These are phyloP conservation scores for Labroides dimidiatus DNA, from an alignment of 2,797 vertebrate genomes.

Conservation along the genomic window DNA sequence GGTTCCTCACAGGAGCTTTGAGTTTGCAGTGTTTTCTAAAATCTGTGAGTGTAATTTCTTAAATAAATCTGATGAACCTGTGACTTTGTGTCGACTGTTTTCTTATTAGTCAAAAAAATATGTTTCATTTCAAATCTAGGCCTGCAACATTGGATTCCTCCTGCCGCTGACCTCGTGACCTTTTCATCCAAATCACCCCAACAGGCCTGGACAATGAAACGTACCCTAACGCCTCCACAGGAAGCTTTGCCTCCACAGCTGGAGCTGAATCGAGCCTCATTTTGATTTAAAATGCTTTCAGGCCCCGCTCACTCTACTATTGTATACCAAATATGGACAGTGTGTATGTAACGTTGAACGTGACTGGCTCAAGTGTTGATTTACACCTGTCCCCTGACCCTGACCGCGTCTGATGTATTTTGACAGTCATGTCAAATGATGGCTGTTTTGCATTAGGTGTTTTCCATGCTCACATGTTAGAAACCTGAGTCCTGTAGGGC, in stretches of 20 bases:
- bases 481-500: conserved; percentile 1
- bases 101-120: conserved; percentile 1
- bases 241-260: conserved; percentile 32
- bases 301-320: conserved; percentile 36
- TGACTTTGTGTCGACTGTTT: too few species aligned
- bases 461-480: conserved; percentile 25
- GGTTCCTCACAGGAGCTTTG: too few species aligned
- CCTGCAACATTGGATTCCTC: not conserved
- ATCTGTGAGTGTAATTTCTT: too few species aligned
- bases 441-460: conserved; percentile 28
- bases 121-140: not conserved
- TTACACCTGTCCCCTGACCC: conserved; percentile 10
- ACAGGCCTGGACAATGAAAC: conserved; percentile 45
- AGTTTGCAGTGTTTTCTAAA: too few species aligned
- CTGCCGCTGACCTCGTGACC: conserved; percentile 36
- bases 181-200: conserved; percentile 32
- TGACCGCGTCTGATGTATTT: conserved; percentile 31
- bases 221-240: conserved; percentile 33
- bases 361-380: conserved; percentile 19
- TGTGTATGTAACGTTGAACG: conserved; percentile 25
- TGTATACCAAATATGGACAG: conserved; percentile 70
- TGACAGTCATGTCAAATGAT: conserved; percentile 41
- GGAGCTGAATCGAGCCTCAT: conserved; percentile 29
- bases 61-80: too few species aligned
- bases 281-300: conserved; percentile 52